Conservation (phyloP, 2,888 invertebrate species). For the Acanthococcus lagerstroemiae region DNA sequence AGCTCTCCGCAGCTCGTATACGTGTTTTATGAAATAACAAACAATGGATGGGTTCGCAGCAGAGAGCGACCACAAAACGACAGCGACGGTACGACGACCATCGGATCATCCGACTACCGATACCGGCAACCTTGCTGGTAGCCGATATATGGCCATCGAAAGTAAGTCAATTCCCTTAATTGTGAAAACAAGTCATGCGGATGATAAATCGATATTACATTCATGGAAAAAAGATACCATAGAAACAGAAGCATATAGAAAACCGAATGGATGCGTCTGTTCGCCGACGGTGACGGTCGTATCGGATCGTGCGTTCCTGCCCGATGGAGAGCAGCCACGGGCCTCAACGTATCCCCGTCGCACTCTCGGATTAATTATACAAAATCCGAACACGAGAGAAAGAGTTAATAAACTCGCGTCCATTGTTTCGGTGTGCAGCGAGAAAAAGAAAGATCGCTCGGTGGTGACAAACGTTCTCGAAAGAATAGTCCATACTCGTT, state of each 20-base stretch:
- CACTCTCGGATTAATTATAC: too few species aligned
- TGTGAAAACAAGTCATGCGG: not conserved
- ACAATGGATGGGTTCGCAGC: too few species aligned
- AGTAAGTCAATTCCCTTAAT: too few species aligned
- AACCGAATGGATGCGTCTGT: too few species aligned
- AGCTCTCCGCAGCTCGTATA: not conserved
- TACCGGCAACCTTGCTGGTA: not conserved
- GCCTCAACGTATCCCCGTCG: not conserved
- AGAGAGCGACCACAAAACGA: too few species aligned
- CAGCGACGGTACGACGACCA: too few species aligned
- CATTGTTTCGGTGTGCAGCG: not conserved
- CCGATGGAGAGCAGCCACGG: not conserved
- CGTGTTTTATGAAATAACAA: not conserved
- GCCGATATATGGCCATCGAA: not conserved
- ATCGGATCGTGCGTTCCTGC: not conserved
- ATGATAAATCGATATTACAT: too few species aligned
- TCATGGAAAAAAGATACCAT: too few species aligned
- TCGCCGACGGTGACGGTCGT: not conserved
- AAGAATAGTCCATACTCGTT: not conserved
- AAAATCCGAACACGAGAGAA: too few species aligned
- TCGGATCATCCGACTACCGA: not conserved
- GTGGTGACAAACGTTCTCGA: not conserved
- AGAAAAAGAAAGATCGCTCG: not conserved
- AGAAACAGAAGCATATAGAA: too few species aligned
- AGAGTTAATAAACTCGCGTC: not conserved